These are phyloP conservation scores for Psammodynastes pulverulentus DNA, from an alignment of 2,113 vertebrate species.

Conservation along the genomic window DNA sequence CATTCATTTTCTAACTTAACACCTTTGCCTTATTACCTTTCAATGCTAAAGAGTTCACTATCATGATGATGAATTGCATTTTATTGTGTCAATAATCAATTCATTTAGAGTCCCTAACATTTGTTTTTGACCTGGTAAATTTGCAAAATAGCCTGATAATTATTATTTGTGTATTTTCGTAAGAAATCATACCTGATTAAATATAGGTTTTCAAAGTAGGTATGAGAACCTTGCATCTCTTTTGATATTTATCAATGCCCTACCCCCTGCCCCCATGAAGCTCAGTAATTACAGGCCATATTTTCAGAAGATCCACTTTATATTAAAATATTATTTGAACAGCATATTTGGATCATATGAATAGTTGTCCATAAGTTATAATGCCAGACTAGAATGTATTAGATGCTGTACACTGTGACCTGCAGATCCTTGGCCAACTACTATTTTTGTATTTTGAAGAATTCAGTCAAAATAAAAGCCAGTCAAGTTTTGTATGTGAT, in stretches of 20 bases:
- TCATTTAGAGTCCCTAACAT: background rate
- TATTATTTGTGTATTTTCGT: background rate
- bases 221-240: background rate
- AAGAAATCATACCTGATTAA: background rate
- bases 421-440: background rate
- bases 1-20: background rate
- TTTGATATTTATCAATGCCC: background rate
- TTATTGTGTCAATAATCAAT: background rate
- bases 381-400: background rate
- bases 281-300: background rate
- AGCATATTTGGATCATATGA: background rate
- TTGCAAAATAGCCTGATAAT: background rate
- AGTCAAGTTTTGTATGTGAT: background rate
- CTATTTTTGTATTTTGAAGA: background rate
- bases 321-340: background rate
- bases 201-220: background rate
- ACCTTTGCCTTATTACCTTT: background rate
- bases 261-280: background rate
- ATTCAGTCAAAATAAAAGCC: background rate
- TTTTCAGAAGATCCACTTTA: background rate
- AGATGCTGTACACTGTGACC: background rate
- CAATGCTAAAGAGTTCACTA: background rate
- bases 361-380: background rate
- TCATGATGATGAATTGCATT: slow-evolving; percentile 4
- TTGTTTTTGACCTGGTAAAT: background rate